Evolutionary conservation across 2,888 invertebrate genomes (phyloP).

Genomic region (Torymus auratus): DNA sequence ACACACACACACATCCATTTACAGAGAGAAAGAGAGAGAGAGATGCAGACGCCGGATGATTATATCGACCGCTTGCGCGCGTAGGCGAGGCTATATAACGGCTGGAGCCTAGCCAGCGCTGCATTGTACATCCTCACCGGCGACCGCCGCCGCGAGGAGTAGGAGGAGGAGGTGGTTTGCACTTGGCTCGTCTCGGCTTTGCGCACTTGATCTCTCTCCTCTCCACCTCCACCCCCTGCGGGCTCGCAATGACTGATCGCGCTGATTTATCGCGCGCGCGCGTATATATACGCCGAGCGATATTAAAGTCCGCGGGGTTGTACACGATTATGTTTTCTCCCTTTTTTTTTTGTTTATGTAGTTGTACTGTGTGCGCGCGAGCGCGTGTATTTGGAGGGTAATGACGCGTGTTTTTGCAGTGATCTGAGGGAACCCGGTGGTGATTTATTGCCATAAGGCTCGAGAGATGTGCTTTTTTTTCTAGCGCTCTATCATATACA

Average conservation of each 20-base stretch:
- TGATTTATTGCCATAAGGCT: no score
- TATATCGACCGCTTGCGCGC: slow-evolving; percentile 73
- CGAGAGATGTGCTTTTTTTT: no score
- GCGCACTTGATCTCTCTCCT: background rate
- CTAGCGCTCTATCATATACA: no score
- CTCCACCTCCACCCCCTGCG: no score
- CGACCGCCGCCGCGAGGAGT: background rate
- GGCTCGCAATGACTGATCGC: slow-evolving; percentile 12
- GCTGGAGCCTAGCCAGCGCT: slow-evolving; percentile 70
- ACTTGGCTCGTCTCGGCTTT: slow-evolving; percentile 18
- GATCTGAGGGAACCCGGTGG: no score
- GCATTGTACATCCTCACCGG: background rate
- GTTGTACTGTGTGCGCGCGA: no score
- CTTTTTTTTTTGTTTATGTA: background rate
- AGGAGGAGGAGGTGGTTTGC: slow-evolving; percentile 2
- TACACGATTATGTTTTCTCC: background rate
- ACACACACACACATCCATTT: background rate
- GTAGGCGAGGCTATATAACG: slow-evolving; percentile 39
- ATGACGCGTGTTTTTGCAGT: no score
- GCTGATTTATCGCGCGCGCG: slow-evolving; percentile 12
- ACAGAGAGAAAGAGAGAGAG: slow-evolving; percentile 25
- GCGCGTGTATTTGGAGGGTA: background rate
- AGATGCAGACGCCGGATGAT: slow-evolving; percentile 68
- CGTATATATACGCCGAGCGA: no score
- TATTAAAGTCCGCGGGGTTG: background rate